These are phyloP conservation scores for Aplidium turbinatum DNA, from an alignment of 23 tunicate genomes.

Conservation along the genomic window DNA sequence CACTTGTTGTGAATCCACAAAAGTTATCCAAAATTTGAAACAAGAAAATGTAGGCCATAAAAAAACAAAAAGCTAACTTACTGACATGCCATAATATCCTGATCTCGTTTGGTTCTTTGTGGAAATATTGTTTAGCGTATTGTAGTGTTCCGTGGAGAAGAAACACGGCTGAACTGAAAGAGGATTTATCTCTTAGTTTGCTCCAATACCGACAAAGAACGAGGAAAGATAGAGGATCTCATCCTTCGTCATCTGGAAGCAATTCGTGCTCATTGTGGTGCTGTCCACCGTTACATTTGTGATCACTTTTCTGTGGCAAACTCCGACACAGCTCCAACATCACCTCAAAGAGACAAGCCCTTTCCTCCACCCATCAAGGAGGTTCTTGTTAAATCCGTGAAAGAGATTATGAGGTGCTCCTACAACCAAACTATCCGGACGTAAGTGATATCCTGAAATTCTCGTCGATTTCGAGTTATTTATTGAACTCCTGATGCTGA, in stretches of 20 bases:
- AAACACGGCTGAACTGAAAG: too few species aligned
- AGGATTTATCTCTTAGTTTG: constrained; percentile 1
- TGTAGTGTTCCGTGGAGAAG: neutral
- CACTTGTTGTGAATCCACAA: too few species aligned
- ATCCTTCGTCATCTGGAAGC: constrained; percentile 7
- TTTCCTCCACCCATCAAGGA: neutral
- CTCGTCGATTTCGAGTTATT: too few species aligned
- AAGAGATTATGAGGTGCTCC: neutral
- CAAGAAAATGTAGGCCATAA: too few species aligned
- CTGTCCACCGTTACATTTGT: neutral
- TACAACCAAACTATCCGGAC: neutral
- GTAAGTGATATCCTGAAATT: neutral
- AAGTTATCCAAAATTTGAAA: too few species aligned
- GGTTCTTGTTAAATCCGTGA: neutral
- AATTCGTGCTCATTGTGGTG: neutral
- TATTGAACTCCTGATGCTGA: too few species aligned
- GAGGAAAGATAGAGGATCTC: neutral
- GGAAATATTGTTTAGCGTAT: neutral
- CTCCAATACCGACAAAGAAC: neutral
- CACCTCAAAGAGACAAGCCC: neutral
- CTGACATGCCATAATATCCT: too few species aligned
- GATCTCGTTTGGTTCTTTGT: too few species aligned
- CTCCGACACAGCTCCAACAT: too few species aligned
- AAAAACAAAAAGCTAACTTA: too few species aligned
- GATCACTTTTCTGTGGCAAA: too few species aligned